Evolutionary conservation across 2,888 invertebrate genomes (phyloP), one percentile per base, ranked within the genome.

Genomic region (Scaptomyza flava): DNA sequence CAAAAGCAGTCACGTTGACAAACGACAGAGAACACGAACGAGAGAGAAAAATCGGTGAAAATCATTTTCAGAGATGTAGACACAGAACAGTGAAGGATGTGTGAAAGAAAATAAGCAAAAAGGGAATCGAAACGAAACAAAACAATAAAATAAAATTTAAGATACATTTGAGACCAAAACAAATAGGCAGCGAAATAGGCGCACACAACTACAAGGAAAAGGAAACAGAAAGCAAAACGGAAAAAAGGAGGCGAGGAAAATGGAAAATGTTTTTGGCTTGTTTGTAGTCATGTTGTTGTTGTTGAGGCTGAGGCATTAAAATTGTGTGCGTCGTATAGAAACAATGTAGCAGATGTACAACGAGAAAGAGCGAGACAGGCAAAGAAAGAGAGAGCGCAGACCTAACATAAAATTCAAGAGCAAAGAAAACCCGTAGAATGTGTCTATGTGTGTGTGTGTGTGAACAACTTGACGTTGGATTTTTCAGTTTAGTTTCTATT

Each of bases 141-240:
- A 85, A 89, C 89, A 89, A 85, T 85, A 85, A 85, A 85, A 85
- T 85, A 89, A 85, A 85, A 85, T 85, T 85, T 85, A 89, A 87
- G 89, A 89, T 87, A 85, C 84, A 85, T 89, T 79, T 71, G 84
- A 85, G 84, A 85, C 84, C 84, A 85, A 85, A 85, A 85, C 84
- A 85, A 85, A 85, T 85, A 84, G 89, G 79, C 85, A 84, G 74
- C 73, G 76, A 86, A 81, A 64, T 68, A 78, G 72, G 62, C 77
- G 69, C 77, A 72, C 58, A 63, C 61, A 71, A 27, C 36, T 36
- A 31, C 7, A 17, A 4, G 7, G 4, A 47, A 46, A 59, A 20
- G 23, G 46, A 27, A 38, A 20, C 23, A 33, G 30, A 48, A 27
- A 11, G 8, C 36, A 38, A 38, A 12, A 11, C 4, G 14, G 34